A percentile compares a stretch with the other conserved stretches of the same genome.
Evolutionary conservation across 2,888 invertebrate genomes (phyloP).

Genomic region (Microplitis deprimator): DNA sequence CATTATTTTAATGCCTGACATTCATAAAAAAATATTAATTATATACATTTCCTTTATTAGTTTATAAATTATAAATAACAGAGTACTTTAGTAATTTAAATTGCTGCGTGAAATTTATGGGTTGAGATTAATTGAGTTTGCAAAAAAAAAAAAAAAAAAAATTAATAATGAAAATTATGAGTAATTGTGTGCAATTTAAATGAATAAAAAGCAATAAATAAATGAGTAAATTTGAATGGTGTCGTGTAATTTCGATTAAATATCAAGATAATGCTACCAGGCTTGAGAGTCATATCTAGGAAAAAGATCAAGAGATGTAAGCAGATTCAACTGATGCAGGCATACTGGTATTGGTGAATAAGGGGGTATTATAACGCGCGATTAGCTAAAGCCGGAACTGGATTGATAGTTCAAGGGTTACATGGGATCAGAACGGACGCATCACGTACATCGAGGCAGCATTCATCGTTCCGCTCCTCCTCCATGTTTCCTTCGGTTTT

Average conservation of each 20-base stretch:
- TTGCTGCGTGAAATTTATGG: not conserved
- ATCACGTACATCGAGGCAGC: slow-evolving; percentile 42
- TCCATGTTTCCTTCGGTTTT: slow-evolving; percentile 10
- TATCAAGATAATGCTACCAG: slow-evolving; percentile 15
- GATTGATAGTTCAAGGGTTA: slow-evolving; percentile 55
- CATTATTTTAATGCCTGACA: not conserved
- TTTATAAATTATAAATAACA: slow-evolving; percentile 1
- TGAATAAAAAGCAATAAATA: not conserved
- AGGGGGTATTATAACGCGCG: slow-evolving; percentile 49
- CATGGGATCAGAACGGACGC: slow-evolving; percentile 51
- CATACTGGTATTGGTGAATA: slow-evolving; percentile 36
- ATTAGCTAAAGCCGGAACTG: slow-evolving; percentile 60
- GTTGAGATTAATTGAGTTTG: not conserved
- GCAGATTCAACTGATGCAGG: not conserved
- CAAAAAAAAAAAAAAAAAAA: not conserved
- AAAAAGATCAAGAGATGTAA: not conserved
- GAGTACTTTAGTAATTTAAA: not conserved
- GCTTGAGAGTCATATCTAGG: not conserved
- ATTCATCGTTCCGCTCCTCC: slow-evolving; percentile 39
- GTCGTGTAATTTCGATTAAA: slow-evolving; percentile 1
- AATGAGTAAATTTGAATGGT: not conserved
- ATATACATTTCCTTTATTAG: not conserved
- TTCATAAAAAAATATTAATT: not conserved
- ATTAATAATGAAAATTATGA: not conserved
- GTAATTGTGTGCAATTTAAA: not conserved